These are phyloP conservation scores for Pinna nobilis DNA, from an alignment of 1,140 invertebrate genomes.

Conservation along the genomic window DNA sequence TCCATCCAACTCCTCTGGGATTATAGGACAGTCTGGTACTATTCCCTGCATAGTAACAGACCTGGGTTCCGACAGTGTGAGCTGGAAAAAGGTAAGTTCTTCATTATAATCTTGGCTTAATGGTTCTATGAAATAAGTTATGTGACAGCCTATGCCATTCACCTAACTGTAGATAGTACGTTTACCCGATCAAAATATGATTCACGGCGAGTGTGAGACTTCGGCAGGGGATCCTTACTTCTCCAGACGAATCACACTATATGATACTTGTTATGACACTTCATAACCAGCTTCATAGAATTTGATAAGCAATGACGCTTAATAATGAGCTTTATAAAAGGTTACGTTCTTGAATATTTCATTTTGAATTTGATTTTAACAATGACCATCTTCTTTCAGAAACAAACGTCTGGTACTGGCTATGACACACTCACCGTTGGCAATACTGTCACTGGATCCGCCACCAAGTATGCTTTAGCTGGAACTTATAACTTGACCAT, in stretches of 20 bases:
- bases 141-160: neutral
- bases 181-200: neutral
- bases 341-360: too few relatives aligned
- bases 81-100: conserved; percentile 39
- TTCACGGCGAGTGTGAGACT: neutral
- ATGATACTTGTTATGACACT: too few relatives aligned
- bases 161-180: neutral
- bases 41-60: conserved; percentile 33
- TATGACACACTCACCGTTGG: conserved; percentile 27
- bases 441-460: too few relatives aligned
- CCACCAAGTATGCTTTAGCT: conserved; percentile 29
- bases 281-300: too few relatives aligned
- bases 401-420: conserved; percentile 6
- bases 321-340: too few relatives aligned
- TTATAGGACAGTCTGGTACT: conserved; percentile 27
- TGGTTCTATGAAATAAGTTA: neutral
- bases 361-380: too few relatives aligned
- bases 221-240: too few relatives aligned
- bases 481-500: conserved; percentile 48
- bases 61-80: conserved; percentile 28
- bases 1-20: conserved; percentile 39
- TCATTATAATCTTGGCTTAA: neutral
- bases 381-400: too few relatives aligned
- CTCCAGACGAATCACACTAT: too few relatives aligned
- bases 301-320: too few relatives aligned